A percentile compares a stretch with the other conserved stretches of the same genome.
Evolutionary conservation across 1,140 invertebrate species (phyloP).

Genomic region (Heliconius nattereri): DNA sequence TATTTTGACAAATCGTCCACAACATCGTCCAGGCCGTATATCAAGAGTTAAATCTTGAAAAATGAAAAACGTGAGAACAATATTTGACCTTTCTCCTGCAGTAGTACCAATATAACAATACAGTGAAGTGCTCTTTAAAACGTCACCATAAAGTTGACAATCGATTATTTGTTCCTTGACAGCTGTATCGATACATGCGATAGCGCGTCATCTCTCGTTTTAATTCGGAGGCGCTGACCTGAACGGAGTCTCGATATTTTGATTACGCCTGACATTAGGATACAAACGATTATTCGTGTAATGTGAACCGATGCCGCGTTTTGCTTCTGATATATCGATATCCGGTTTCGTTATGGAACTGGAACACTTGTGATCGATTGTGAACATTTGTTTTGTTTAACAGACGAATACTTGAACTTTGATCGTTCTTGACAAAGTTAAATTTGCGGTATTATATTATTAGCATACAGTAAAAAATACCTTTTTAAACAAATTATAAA

Average conservation of each 20-base stretch:
- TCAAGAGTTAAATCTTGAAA: constrained; percentile 23
- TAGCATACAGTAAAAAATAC: background rate
- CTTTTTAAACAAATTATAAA: background rate
- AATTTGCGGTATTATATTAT: background rate
- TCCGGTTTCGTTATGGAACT: constrained; percentile 52
- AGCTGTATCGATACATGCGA: constrained; percentile 26
- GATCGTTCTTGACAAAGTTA: background rate
- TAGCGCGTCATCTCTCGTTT: constrained; percentile 67
- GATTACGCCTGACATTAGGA: constrained; percentile 76
- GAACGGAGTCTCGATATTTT: constrained; percentile 66
- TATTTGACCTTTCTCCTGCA: constrained; percentile 21
- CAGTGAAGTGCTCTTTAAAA: constrained; percentile 15
- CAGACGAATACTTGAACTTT: background rate
- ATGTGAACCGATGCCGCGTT: constrained; percentile 65
- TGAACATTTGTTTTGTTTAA: constrained; percentile 1
- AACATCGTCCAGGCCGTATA: constrained; percentile 23
- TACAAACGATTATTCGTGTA: constrained; percentile 77
- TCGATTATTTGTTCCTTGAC: constrained; percentile 31
- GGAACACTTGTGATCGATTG: constrained; percentile 43
- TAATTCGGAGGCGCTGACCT: constrained; percentile 73
- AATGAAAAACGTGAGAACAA: constrained; percentile 35
- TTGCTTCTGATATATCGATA: constrained; percentile 56
- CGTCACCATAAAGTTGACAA: constrained; percentile 28
- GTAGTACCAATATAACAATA: constrained; percentile 22
- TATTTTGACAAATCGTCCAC: constrained; percentile 32